Evolutionary conservation across 2,797 vertebrate genomes (phyloP).

Genomic region (Sebastes reedi): DNA sequence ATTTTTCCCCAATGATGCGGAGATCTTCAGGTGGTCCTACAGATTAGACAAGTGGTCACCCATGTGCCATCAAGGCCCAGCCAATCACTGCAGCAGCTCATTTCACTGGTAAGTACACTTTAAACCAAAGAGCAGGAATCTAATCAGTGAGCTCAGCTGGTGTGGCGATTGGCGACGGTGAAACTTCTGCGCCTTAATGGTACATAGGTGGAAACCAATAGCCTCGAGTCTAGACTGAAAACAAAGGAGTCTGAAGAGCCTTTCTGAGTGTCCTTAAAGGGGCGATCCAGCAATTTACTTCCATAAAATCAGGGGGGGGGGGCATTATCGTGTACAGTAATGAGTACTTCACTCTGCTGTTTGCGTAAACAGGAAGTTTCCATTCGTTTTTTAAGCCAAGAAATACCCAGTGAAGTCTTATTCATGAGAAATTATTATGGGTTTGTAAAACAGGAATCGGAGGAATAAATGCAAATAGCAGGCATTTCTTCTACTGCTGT

Average conservation of each 20-base stretch:
- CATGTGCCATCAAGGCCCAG: not conserved
- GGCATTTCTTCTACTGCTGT: not conserved
- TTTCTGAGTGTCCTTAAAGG: not conserved
- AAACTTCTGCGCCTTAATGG: not conserved
- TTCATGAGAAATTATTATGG: not conserved
- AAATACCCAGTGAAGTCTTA: slow-evolving; percentile 1
- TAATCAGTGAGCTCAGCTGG: slow-evolving; percentile 18
- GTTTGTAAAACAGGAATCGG: not conserved
- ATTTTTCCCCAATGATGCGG: not conserved
- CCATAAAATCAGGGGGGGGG: no score
- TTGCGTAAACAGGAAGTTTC: slow-evolving; percentile 43
- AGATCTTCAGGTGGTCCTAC: not conserved
- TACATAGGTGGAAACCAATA: not conserved
- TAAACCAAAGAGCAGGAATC: slow-evolving; percentile 12
- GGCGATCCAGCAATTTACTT: not conserved
- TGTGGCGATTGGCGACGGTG: not conserved
- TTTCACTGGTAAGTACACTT: not conserved
- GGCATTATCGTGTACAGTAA: not conserved
- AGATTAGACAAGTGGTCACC: not conserved
- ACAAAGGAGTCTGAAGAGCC: not conserved
- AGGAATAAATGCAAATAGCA: not conserved
- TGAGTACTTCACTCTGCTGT: not conserved
- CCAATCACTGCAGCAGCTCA: slow-evolving; percentile 1
- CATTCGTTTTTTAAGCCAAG: not conserved
- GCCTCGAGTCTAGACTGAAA: not conserved